phyloP scores from a whole-genome alignment of 2,888 invertebrate species.

The Tipula helvola region DNA sequence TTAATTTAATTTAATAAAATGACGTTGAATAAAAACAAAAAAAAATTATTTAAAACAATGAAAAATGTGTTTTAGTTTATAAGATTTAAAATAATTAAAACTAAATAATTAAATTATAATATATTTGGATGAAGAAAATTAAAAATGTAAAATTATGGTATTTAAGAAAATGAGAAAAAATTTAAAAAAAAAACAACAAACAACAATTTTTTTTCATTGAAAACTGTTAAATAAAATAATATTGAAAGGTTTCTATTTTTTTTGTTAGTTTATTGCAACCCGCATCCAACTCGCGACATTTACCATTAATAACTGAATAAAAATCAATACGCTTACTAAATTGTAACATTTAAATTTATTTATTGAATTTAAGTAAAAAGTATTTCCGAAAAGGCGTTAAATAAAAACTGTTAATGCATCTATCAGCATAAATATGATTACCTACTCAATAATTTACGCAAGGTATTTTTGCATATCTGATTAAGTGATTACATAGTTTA shows the following conservation, averaged over 20 bases:
- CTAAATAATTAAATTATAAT: background rate
- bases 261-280: no score
- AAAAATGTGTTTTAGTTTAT: background rate
- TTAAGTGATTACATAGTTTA: no score
- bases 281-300: no score
- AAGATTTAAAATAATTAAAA: background rate
- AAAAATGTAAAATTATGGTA: background rate
- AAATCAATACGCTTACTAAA: no score
- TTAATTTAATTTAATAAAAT: background rate
- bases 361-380: no score
- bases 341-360: no score
- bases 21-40: background rate
- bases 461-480: no score
- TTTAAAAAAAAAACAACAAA: background rate
- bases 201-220: background rate
- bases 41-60: background rate
- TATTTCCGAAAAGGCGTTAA: no score
- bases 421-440: no score
- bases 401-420: no score
- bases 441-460: no score
- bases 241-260: background rate
- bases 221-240: background rate
- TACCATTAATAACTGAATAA: no score
- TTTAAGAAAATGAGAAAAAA: background rate
- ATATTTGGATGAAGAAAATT: background rate